These are phyloP conservation scores for Ptychadena robeensis DNA, from an alignment of 2,797 vertebrate genomes.

Conservation along the genomic window DNA sequence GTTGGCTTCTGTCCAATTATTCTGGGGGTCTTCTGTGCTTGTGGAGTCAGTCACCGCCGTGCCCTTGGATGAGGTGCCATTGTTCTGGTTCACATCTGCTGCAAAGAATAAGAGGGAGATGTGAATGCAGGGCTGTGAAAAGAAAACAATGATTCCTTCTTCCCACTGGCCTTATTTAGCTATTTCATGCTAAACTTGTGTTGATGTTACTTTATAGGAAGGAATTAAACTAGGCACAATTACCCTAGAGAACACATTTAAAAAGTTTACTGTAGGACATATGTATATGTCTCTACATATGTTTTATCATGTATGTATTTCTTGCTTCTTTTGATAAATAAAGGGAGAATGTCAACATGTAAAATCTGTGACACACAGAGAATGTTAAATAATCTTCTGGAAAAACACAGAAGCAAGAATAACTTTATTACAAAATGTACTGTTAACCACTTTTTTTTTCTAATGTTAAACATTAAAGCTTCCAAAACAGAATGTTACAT, in stretches of 20 bases:
- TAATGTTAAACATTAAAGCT: background rate
- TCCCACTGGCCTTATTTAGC: slow-evolving; percentile 65
- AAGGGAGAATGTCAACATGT: background rate
- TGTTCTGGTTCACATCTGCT: slow-evolving; percentile 97
- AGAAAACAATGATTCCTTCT: slow-evolving; percentile 85
- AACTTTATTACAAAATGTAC: background rate
- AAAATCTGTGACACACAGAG: background rate
- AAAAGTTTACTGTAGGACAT: background rate
- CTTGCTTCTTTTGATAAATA: no score
- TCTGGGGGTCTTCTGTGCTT: slow-evolving; percentile 83
- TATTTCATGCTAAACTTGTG: slow-evolving; percentile 70
- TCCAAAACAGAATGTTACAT: background rate
- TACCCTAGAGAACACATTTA: background rate
- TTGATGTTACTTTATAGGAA: slow-evolving; percentile 54
- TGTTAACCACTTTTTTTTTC: background rate
- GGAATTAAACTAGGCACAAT: slow-evolving; percentile 9
- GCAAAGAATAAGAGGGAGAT: slow-evolving; percentile 93
- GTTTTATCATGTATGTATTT: background rate
- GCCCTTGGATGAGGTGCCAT: slow-evolving; percentile 89
- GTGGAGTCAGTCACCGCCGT: slow-evolving; percentile 93
- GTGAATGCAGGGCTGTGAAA: slow-evolving; percentile 85
- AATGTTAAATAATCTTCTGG: no score
- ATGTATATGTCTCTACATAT: background rate
- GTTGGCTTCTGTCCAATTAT: slow-evolving; percentile 83
- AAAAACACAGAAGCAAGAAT: background rate